A percentile compares a stretch with the other conserved stretches of the same genome.
Conservation (phyloP, 2,888 invertebrate genomes). For the Oscheius onirici region DNA sequence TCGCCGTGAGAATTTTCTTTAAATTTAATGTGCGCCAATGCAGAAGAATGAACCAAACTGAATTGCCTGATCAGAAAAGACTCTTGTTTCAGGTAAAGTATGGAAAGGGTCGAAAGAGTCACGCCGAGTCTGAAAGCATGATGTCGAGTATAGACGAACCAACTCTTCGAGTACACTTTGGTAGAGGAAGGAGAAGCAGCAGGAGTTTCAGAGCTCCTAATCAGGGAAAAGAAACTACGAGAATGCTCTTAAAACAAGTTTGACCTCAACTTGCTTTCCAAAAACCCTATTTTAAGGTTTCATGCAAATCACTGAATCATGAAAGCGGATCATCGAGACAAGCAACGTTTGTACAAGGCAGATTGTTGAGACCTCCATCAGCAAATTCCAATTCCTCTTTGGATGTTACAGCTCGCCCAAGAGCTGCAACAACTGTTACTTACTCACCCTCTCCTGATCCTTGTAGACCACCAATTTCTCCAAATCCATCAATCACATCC, state of each 20-base stretch:
- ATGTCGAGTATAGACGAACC: constrained; percentile 57
- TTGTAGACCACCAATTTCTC: constrained; percentile 15
- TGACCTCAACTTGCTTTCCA: background rate
- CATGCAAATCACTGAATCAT: constrained; percentile 48
- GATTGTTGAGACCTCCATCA: constrained; percentile 15
- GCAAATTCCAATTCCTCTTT: background rate
- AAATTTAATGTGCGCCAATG: background rate
- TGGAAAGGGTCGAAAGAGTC: constrained; percentile 14
- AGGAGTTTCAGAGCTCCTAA: constrained; percentile 34
- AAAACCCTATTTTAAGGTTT: constrained; percentile 19
- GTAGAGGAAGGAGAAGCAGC: constrained; percentile 45
- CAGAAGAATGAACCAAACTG: background rate
- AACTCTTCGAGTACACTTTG: constrained; percentile 67
- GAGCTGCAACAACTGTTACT: constrained; percentile 15
- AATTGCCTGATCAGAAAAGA: background rate
- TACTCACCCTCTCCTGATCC: constrained; percentile 10
- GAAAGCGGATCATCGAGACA: constrained; percentile 25
- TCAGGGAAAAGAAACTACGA: constrained; percentile 43
- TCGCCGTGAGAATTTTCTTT: constrained; percentile 2
- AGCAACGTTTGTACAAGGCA: constrained; percentile 7
- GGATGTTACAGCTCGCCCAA: background rate
- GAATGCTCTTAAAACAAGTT: constrained; percentile 58
- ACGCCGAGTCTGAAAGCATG: constrained; percentile 54
- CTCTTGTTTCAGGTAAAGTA: constrained; percentile 20
- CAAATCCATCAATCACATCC: constrained; percentile 19